Conservation (phyloP, 2,113 vertebrate species). For the Dasyurus viverrinus region DNA sequence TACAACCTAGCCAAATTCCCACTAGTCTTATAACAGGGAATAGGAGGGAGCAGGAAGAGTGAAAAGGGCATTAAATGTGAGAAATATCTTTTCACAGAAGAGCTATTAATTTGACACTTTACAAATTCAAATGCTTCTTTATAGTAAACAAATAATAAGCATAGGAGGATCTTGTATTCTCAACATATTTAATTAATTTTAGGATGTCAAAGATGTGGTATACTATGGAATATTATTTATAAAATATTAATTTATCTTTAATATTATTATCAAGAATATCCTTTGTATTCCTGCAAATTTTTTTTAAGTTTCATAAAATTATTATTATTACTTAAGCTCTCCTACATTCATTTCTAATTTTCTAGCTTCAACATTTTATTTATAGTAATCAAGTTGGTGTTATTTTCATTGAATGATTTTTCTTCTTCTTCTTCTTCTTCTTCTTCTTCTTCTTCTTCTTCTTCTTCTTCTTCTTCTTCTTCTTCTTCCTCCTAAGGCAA, state of each 20-base stretch:
- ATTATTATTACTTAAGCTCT: not conserved
- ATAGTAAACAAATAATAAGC: not conserved
- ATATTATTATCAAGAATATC: not conserved
- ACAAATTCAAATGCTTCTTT: not conserved
- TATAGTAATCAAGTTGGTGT: not conserved
- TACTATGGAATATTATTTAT: not conserved
- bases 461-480: no score
- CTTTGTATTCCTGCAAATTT: not conserved
- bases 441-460: no score
- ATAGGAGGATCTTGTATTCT: not conserved
- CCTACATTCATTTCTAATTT: not conserved
- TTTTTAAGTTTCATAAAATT: not conserved
- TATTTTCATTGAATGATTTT: not conserved
- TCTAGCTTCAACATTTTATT: not conserved
- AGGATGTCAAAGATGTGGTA: not conserved
- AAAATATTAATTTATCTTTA: not conserved
- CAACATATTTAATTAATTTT: not conserved
- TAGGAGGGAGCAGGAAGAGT: not conserved
- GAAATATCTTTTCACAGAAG: not conserved
- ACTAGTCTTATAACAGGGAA: not conserved
- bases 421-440: not conserved
- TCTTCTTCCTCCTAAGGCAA: no score
- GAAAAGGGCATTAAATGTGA: not conserved
- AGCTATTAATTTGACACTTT: not conserved
- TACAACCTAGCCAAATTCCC: not conserved